Conservation (phyloP, 2,888 invertebrate species). For the Pollenia amentaria region DNA sequence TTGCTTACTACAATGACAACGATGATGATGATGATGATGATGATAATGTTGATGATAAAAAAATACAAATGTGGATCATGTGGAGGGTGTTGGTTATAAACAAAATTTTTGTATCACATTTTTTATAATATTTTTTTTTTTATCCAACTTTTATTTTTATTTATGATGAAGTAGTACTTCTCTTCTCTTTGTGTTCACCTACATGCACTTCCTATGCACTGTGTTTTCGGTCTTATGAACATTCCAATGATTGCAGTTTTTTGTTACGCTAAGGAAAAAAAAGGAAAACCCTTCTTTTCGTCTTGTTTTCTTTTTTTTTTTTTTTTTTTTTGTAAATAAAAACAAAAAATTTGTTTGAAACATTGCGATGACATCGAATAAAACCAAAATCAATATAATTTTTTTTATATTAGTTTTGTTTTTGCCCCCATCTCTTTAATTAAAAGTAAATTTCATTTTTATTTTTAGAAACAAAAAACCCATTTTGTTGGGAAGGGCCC, state of each 20-base stretch:
- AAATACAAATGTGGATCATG: not conserved
- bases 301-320: not conserved
- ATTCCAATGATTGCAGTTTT: conserved; percentile 64
- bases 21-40: conserved; percentile 22
- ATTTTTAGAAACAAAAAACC: conserved; percentile 31
- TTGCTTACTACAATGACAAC: conserved; percentile 37
- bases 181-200: conserved; percentile 37
- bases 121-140: not conserved
- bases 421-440: not conserved
- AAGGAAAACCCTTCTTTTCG: not conserved
- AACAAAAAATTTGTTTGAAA: conserved; percentile 40
- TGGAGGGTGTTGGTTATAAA: conserved; percentile 4
- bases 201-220: conserved; percentile 70
- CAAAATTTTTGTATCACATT: not conserved
- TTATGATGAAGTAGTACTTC: not conserved
- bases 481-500: not conserved
- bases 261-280: not conserved
- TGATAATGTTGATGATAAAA: conserved; percentile 9
- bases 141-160: not conserved
- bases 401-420: conserved; percentile 33
- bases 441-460: not conserved
- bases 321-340: not conserved
- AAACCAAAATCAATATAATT: conserved; percentile 21
- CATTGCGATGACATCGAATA: conserved; percentile 26
- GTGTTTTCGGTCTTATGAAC: conserved; percentile 45